Percentiles rank a stretch among this genome's conserved stretches.
These are phyloP conservation scores for Ficedula albicollis DNA, from an alignment of 2,797 vertebrate genomes.

Conservation along the genomic window DNA sequence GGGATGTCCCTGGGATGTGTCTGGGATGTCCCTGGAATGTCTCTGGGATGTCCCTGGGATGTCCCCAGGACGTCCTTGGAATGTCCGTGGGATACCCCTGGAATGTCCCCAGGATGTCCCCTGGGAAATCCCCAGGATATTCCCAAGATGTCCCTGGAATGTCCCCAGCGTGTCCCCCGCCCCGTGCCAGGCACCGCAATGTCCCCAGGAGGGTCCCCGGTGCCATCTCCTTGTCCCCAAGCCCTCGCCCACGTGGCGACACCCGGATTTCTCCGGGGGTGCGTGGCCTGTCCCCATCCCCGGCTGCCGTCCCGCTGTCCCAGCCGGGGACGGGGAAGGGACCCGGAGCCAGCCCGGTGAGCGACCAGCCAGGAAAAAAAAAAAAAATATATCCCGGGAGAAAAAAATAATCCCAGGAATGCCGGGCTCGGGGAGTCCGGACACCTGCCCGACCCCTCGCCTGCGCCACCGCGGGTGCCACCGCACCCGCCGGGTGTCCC, in stretches of 20 bases:
- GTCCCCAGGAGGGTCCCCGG: not conserved
- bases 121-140: fast-evolving
- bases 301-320: not conserved
- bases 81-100: too few relatives aligned
- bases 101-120: too few relatives aligned
- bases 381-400: not conserved
- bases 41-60: not conserved
- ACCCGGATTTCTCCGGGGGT: not conserved
- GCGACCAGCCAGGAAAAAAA: too few relatives aligned
- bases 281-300: not conserved
- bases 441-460: not conserved
- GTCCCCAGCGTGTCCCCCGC: too few relatives aligned
- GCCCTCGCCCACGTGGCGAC: not conserved
- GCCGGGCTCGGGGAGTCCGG: not conserved
- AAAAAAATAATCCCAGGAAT: not conserved
- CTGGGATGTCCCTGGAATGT: not conserved
- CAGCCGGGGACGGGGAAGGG: not conserved
- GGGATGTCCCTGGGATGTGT: not conserved
- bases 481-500: not conserved
- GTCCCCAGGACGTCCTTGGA: too few relatives aligned
- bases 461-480: not conserved
- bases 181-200: not conserved
- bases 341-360: not conserved
- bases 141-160: fast-evolving
- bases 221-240: not conserved